Base-by-base conservation (phyloP, 1,140 invertebrate genomes). In the Drosophila arizonae region DNA sequence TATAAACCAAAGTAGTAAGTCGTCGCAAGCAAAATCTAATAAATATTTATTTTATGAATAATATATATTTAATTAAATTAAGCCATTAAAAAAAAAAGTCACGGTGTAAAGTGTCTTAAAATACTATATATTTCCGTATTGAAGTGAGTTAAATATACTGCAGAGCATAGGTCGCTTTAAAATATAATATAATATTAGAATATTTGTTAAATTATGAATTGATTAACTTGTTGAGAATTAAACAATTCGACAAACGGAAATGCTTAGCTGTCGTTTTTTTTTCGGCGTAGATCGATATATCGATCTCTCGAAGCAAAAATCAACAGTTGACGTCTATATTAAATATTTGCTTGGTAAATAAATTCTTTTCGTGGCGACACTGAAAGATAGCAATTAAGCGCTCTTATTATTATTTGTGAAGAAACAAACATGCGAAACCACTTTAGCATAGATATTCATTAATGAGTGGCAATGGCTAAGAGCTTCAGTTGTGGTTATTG, bases 341-440 rank as follows among this genome's bases (percentile, higher is more conserved):
- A 55, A 84, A 84, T 84, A 84, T 84, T 84, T 52, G 26, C 48
- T 36, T 39, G 60, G 28, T 50, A 76, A 76, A 85, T 50, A 79
- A 51, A 55, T 52, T 57, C 51, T 43, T 50, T 65, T 51, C 56
- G 50, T 45, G 17, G 17, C 51, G 54, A 24, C 52, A 36, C 41
- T 56, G 65, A 70, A 81, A 69, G 65, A 79, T 76, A 52, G 68
- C 73, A 79, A 84, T 73, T 85, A 79, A 76, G 63, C 63, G 80
- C 58, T 76, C 55, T 63, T 62, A 63, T 58, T 63, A 33, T 24
- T 84, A 64, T 84, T 84, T 76, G 50, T 55, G 66, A 26, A 67
- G 71, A 54, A 75, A 71, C 50, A 61, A 73, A 75, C 72, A 77
- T 58, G 78, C 61, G 62, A 78, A 78, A 75, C 65, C 63, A 63